A percentile compares a stretch with the other conserved stretches of the same genome.
These are phyloP conservation scores for Artibeus lituratus DNA, from an alignment of 2,797 vertebrate species.

Conservation along the genomic window DNA sequence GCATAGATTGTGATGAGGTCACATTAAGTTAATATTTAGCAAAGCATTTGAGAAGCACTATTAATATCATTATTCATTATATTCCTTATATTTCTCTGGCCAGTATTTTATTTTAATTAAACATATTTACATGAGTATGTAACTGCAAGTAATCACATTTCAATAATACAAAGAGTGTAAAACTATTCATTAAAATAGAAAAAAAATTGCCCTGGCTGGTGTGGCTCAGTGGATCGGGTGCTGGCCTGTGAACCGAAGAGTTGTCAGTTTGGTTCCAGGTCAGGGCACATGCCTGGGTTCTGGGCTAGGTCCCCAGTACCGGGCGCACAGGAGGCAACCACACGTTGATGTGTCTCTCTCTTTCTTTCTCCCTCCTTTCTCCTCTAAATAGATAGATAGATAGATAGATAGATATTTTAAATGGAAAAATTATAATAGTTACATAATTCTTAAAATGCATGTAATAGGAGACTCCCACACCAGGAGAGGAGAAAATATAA, in stretches of 20 bases:
- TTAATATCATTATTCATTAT: background rate
- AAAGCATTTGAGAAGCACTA: background rate
- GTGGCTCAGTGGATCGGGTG: no score
- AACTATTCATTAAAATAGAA: background rate
- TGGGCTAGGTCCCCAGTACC: no score
- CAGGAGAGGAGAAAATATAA: background rate
- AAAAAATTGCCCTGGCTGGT: background rate
- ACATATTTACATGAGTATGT: background rate
- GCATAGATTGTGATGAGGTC: background rate
- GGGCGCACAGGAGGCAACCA: no score
- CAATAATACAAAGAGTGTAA: background rate
- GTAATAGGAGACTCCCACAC: background rate
- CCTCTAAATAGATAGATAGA: no score
- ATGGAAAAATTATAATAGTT: background rate
- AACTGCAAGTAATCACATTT: background rate
- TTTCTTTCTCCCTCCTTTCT: no score
- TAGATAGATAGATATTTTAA: background rate
- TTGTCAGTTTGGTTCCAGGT: no score
- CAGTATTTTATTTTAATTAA: slow-evolving; percentile 10
- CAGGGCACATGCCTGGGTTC: no score
- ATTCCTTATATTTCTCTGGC: background rate
- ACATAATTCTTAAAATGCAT: background rate
- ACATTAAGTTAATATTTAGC: background rate
- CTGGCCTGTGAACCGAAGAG: no score
- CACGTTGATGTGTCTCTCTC: no score